Evolutionary conservation across 2,113 vertebrate species (phyloP).

Genomic region (Triplophysa tibetana): DNA sequence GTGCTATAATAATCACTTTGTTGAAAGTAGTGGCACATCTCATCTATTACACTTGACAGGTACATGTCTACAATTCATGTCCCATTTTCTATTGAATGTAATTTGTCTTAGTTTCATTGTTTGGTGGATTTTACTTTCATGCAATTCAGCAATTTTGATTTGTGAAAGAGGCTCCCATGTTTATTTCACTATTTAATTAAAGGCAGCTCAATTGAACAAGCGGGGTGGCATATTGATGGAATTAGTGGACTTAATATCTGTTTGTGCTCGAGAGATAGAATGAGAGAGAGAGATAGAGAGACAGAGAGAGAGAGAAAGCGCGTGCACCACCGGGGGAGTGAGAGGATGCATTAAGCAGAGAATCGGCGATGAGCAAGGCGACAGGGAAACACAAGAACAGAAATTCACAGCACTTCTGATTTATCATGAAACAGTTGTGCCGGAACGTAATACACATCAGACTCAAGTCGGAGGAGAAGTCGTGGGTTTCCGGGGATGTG

Average conservation of each 20-base stretch:
- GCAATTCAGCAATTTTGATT: slow-evolving; percentile 20
- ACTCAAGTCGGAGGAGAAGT: slow-evolving; percentile 1
- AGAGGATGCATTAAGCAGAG: not conserved
- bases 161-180: not conserved
- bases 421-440: slow-evolving; percentile 19
- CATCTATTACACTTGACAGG: slow-evolving; percentile 13
- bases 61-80: slow-evolving; percentile 10
- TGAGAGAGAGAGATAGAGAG: slow-evolving; percentile 8
- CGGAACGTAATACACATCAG: slow-evolving; percentile 25
- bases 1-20: not conserved
- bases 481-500: slow-evolving; percentile 7
- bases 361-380: slow-evolving; percentile 3
- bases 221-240: not conserved
- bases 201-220: slow-evolving; percentile 8
- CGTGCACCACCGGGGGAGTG: not conserved
- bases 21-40: not conserved
- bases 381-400: not conserved
- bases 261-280: not conserved
- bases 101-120: too few relatives aligned
- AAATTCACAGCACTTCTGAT: slow-evolving; percentile 19
- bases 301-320: slow-evolving; percentile 29
- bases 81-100: slow-evolving; percentile 2
- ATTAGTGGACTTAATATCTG: not conserved
- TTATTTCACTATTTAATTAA: slow-evolving; percentile 27
- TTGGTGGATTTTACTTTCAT: not conserved